Percentiles rank a stretch among this genome's conserved stretches.
These are phyloP conservation scores for Prunella fulvescens DNA, from an alignment of 2,113 vertebrate species.

Conservation along the genomic window DNA sequence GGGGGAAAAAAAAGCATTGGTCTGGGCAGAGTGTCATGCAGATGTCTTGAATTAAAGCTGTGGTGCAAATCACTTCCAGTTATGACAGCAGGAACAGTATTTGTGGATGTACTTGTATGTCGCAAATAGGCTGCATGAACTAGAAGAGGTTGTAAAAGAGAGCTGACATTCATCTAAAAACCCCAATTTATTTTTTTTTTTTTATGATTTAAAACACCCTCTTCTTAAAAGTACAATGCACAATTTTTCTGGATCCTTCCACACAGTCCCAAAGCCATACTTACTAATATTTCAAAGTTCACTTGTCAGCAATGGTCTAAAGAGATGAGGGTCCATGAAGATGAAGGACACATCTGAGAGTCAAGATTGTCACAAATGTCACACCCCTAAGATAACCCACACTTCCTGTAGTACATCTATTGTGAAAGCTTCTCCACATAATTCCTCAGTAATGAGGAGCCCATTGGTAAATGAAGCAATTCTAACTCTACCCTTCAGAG, in stretches of 20 bases:
- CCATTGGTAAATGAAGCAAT: background rate
- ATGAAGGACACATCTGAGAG: background rate
- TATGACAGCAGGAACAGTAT: background rate
- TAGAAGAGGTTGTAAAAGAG: background rate
- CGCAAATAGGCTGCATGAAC: background rate
- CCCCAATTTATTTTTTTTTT: too few species aligned
- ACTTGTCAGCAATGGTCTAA: background rate
- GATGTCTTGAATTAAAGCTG: background rate
- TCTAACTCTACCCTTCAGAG: background rate
- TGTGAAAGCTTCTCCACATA: background rate
- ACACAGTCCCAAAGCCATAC: background rate
- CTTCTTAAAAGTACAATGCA: background rate
- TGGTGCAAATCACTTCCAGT: background rate
- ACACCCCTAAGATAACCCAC: background rate
- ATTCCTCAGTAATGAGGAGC: background rate
- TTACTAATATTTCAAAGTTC: background rate
- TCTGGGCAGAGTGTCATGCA: background rate
- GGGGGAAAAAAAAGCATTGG: accelerated
- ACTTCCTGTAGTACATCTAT: background rate
- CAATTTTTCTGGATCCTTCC: background rate
- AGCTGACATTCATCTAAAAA: background rate
- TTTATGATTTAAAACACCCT: background rate
- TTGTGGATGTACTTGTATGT: background rate
- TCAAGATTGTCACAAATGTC: background rate
- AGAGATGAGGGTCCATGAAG: background rate